A percentile compares a stretch with the other conserved stretches of the same genome.
Evolutionary conservation across 1,140 invertebrate species (phyloP).

Genomic region (Maconellicoccus hirsutus): DNA sequence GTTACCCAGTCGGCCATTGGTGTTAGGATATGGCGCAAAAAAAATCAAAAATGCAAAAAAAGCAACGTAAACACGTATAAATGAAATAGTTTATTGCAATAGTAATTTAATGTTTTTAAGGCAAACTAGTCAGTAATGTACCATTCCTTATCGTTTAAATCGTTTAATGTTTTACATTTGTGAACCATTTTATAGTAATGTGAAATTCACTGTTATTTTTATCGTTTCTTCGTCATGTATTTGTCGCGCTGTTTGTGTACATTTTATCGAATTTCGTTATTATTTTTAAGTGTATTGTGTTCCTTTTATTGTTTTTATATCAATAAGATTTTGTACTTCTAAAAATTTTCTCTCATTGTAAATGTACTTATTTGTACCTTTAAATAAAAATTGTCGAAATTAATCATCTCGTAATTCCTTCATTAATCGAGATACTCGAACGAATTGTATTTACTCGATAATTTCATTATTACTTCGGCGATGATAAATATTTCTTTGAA

Average conservation of each 20-base stretch:
- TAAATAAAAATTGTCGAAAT: not conserved
- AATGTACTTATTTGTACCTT: not conserved
- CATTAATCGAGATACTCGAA: too few relatives aligned
- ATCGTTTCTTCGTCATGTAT: slow-evolving; percentile 8
- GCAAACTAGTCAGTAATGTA: slow-evolving; percentile 3
- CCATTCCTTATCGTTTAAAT: slow-evolving; percentile 2
- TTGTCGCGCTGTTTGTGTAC: not conserved
- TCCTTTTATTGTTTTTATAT: slow-evolving; percentile 10
- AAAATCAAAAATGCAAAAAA: not conserved
- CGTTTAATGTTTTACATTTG: slow-evolving; percentile 9
- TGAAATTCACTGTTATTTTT: slow-evolving; percentile 5
- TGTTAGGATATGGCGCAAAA: not conserved
- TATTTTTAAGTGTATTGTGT: slow-evolving; percentile 5
- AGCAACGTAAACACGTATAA: not conserved
- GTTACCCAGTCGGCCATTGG: not conserved
- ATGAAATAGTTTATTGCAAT: slow-evolving; percentile 6
- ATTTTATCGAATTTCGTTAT: not conserved
- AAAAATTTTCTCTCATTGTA: not conserved
- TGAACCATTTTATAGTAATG: not conserved
- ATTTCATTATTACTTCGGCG: too few relatives aligned
- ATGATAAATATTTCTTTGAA: too few relatives aligned
- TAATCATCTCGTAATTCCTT: not conserved
- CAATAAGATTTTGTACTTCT: not conserved
- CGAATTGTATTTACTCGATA: too few relatives aligned
- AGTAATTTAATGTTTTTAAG: not conserved